These are phyloP conservation scores for Cheirogaleus medius DNA, from an alignment of 2,113 vertebrate genomes.

Conservation along the genomic window DNA sequence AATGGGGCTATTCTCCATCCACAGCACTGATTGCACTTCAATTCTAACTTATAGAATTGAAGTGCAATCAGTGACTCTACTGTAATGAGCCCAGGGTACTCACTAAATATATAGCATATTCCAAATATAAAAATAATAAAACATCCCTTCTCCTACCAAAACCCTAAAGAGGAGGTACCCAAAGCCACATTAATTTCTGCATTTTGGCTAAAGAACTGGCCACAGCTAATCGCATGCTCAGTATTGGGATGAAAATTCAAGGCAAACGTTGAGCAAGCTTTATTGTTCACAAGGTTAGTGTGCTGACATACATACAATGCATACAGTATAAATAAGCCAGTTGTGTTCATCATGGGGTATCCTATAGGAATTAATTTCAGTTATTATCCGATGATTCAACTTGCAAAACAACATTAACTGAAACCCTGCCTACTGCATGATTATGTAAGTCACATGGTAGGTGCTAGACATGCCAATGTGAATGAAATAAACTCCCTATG, in stretches of 20 bases:
- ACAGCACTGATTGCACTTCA: not conserved
- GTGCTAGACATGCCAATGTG: not conserved
- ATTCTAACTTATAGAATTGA: not conserved
- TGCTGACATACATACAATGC: slow-evolving; percentile 75
- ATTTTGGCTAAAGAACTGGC: not conserved
- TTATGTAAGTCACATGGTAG: not conserved
- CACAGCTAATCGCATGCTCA: not conserved
- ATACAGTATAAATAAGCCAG: slow-evolving; percentile 77
- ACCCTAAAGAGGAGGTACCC: not conserved
- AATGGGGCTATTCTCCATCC: not conserved
- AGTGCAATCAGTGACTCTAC: not conserved
- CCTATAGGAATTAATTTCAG: slow-evolving; percentile 48
- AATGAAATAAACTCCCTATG: not conserved
- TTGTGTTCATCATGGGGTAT: slow-evolving; percentile 79
- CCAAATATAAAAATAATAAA: slow-evolving; percentile 37
- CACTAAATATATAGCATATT: not conserved
- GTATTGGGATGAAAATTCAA: not conserved
- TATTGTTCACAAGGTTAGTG: slow-evolving; percentile 77
- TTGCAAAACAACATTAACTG: not conserved
- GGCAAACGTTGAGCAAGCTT: slow-evolving; percentile 45
- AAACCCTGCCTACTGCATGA: not conserved
- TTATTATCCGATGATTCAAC: slow-evolving; percentile 9
- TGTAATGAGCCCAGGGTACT: not conserved
- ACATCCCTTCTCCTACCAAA: slow-evolving; percentile 65
- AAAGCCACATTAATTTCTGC: not conserved